Evolutionary conservation across 2,113 vertebrate genomes (phyloP).

Genomic region (Aplodontia rufa): DNA sequence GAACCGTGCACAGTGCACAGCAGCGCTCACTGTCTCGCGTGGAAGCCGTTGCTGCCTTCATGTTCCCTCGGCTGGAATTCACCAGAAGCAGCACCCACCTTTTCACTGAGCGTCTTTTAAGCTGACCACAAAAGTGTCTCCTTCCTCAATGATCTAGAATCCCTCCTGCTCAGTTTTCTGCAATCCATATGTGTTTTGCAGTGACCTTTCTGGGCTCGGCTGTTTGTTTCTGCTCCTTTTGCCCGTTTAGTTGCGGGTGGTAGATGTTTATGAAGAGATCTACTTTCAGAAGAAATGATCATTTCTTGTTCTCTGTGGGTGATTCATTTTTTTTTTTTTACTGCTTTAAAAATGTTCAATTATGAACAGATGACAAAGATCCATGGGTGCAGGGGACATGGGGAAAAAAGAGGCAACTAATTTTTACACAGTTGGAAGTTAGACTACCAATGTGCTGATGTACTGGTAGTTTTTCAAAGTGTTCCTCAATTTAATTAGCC

Average conservation of each 20-base stretch:
- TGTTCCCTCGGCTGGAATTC: background rate
- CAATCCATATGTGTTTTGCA: background rate
- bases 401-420: background rate
- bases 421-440: constrained; percentile 47
- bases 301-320: constrained; percentile 51
- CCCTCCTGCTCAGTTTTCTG: background rate
- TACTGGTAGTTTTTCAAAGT: constrained; percentile 51
- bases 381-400: background rate
- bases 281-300: constrained; percentile 58
- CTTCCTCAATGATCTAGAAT: background rate
- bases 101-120: background rate
- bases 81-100: background rate
- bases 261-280: constrained; percentile 56
- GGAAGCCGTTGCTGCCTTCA: background rate
- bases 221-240: constrained; percentile 12
- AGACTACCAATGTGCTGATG: constrained; percentile 1
- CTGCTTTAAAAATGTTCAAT: constrained; percentile 57
- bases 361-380: background rate
- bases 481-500: constrained; percentile 44
- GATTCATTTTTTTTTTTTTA: constrained; percentile 69
- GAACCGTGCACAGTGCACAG: background rate
- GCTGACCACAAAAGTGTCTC: background rate
- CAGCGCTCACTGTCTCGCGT: too few species aligned
- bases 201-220: background rate
- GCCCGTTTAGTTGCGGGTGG: constrained; percentile 22